These are phyloP conservation scores for Odontamblyopus rebecca DNA, from an alignment of 2,797 vertebrate species.

Conservation along the genomic window DNA sequence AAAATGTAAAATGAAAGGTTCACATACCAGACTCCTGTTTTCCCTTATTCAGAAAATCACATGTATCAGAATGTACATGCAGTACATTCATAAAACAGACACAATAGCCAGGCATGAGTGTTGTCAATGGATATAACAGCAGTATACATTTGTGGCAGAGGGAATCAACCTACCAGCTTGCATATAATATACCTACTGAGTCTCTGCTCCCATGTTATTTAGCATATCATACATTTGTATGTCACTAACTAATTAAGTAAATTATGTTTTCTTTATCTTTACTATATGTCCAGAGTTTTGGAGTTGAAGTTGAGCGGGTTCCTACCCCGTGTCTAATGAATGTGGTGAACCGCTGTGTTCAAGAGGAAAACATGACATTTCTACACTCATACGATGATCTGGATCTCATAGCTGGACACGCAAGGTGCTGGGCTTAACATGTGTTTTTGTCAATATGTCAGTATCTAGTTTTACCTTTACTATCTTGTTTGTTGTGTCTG, in stretches of 20 bases:
- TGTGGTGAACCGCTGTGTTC: conserved; percentile 74
- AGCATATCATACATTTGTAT: too few species aligned
- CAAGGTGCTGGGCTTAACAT: conserved; percentile 60
- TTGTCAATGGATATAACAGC: not conserved
- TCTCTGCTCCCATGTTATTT: too few species aligned
- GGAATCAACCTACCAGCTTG: too few species aligned
- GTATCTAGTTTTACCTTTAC: not conserved
- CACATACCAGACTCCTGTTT: too few species aligned
- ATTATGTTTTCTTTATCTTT: not conserved
- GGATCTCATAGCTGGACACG: conserved; percentile 79
- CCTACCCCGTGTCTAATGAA: conserved; percentile 66
- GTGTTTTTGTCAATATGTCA: not conserved
- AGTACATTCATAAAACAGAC: not conserved
- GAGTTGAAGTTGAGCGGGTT: conserved; percentile 76
- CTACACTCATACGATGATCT: conserved; percentile 79
- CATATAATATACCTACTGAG: too few species aligned
- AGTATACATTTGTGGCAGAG: not conserved
- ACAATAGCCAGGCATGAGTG: not conserved
- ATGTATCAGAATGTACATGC: too few species aligned
- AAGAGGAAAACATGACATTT: conserved; percentile 75
- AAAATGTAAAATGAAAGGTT: too few species aligned
- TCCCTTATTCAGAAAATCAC: too few species aligned
- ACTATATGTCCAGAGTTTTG: conserved; percentile 68
- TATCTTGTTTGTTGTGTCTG: not conserved
- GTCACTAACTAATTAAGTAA: too few species aligned